These are phyloP conservation scores for Turnix velox DNA, from an alignment of 2,113 vertebrate genomes.

Conservation along the genomic window DNA sequence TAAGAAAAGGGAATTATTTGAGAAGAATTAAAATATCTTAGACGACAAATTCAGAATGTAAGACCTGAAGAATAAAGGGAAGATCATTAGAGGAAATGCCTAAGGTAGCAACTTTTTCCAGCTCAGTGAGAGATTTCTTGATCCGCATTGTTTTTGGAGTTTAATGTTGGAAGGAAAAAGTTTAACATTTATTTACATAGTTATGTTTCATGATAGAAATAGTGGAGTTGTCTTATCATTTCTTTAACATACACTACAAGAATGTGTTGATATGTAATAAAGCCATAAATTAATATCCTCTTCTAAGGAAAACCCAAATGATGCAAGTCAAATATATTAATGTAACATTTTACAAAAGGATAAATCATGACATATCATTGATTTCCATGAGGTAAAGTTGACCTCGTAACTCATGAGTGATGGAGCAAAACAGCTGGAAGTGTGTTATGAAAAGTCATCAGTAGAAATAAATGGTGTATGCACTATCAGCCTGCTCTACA, in stretches of 20 bases:
- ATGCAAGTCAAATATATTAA: neutral
- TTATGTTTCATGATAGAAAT: neutral
- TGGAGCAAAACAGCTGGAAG: conserved; percentile 6
- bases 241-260: neutral
- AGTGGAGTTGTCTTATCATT: neutral
- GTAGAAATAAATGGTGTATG: neutral
- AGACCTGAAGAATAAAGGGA: neutral
- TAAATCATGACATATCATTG: neutral
- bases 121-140: neutral
- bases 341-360: neutral
- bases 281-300: neutral
- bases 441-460: neutral
- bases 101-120: neutral
- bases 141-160: neutral
- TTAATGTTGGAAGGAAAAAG: neutral
- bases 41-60: neutral
- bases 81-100: neutral
- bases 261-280: neutral
- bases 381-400: conserved; percentile 6
- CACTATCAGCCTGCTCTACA: neutral
- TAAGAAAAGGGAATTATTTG: neutral
- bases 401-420: conserved; percentile 1
- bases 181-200: neutral
- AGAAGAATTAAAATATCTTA: neutral
- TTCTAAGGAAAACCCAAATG: neutral